Percentiles rank a stretch among this genome's conserved stretches.
These are phyloP conservation scores for Neogale vison DNA, from an alignment of 2,113 vertebrate genomes.

Conservation along the genomic window DNA sequence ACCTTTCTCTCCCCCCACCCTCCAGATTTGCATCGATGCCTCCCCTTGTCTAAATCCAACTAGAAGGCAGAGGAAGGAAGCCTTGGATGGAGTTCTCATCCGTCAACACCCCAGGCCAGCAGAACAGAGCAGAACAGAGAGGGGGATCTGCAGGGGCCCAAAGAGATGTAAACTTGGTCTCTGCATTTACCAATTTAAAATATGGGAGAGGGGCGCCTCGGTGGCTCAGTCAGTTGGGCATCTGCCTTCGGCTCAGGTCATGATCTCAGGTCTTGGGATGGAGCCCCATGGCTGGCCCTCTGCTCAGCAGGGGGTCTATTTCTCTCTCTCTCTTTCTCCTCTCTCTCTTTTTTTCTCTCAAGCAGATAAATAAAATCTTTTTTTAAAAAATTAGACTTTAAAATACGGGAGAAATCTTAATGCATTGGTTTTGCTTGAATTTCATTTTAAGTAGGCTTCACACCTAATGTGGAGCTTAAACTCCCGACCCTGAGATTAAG, in stretches of 20 bases:
- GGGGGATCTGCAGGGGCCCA: background rate
- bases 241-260: background rate
- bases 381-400: background rate
- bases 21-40: rapidly evolving
- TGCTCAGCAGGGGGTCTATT: background rate
- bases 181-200: background rate
- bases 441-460: background rate
- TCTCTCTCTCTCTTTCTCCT: background rate
- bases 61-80: background rate
- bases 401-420: background rate
- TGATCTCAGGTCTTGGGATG: background rate
- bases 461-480: background rate
- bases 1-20: background rate
- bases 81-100: background rate
- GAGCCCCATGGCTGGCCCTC: background rate
- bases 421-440: background rate
- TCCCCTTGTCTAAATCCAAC: background rate
- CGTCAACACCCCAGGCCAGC: background rate
- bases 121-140: no score
- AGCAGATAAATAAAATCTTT: no score
- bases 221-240: background rate
- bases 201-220: background rate
- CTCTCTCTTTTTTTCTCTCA: background rate
- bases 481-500: background rate
- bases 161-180: background rate